phyloP scores from a whole-genome alignment of 1,140 invertebrate genomes.

The Rhagoletis zephyria region DNA sequence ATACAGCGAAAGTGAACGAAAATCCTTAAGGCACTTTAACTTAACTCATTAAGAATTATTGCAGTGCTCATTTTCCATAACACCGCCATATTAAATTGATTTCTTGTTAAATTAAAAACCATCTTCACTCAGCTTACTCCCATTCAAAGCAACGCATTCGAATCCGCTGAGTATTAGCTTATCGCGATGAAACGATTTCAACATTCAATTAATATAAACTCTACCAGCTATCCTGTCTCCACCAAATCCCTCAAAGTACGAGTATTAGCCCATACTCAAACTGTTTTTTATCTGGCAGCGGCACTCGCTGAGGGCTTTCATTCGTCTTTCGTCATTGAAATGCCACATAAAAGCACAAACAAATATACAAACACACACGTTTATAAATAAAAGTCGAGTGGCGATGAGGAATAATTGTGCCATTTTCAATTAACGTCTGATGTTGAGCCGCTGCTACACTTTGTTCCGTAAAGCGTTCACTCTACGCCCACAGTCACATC shows the following conservation, averaged over 20 bases:
- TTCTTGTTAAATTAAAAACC: neutral
- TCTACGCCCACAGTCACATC: constrained; percentile 1
- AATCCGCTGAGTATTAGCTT: constrained; percentile 13
- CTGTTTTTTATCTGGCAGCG: constrained; percentile 20
- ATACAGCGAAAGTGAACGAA: no score
- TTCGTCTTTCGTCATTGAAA: constrained; percentile 11
- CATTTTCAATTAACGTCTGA: constrained; percentile 39
- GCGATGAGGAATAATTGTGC: constrained; percentile 20
- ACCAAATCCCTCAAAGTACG: neutral
- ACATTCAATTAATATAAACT: constrained; percentile 43
- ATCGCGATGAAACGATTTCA: constrained; percentile 22
- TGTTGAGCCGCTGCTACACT: constrained; percentile 9
- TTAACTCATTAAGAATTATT: no score
- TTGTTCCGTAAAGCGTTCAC: neutral
- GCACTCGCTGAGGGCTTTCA: constrained; percentile 10
- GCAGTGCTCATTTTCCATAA: no score
- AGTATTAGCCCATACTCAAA: constrained; percentile 28
- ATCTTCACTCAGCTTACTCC: neutral
- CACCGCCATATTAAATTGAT: neutral
- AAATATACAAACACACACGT: neutral
- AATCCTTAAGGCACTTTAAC: no score
- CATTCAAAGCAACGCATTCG: constrained; percentile 10
- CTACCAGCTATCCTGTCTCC: neutral
- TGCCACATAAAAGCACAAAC: constrained; percentile 34
- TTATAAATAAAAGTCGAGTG: neutral